Percentiles rank a stretch among this genome's conserved stretches.
Conservation (phyloP, 1,140 invertebrate genomes). For the Diploscapter pachys region DNA sequence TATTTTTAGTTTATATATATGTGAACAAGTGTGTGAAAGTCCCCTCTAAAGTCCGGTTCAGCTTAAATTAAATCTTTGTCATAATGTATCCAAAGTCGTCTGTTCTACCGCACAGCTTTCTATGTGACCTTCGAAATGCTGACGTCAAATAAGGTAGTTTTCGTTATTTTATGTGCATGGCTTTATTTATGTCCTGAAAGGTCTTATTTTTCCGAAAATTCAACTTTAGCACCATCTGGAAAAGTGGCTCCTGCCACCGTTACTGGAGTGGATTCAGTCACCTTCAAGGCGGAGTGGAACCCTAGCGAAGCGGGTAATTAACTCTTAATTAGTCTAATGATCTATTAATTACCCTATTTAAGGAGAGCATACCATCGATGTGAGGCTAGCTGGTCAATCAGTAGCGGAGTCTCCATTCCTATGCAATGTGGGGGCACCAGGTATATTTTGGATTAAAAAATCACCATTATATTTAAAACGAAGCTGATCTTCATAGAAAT, state of each 20-base stretch:
- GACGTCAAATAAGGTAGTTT: neutral
- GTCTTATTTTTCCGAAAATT: neutral
- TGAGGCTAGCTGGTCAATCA: slow-evolving; percentile 66
- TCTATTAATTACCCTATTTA: slow-evolving; percentile 16
- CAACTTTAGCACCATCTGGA: slow-evolving; percentile 59
- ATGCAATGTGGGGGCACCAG: slow-evolving; percentile 70
- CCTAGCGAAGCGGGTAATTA: slow-evolving; percentile 66
- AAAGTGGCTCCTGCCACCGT: slow-evolving; percentile 56
- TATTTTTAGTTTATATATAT: slow-evolving; percentile 27
- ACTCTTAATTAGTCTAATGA: neutral
- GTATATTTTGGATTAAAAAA: too few relatives aligned
- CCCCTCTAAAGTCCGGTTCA: slow-evolving; percentile 4
- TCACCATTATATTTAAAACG: too few relatives aligned
- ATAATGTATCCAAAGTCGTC: slow-evolving; percentile 17
- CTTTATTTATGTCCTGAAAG: slow-evolving; percentile 26
- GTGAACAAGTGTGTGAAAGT: slow-evolving; percentile 10
- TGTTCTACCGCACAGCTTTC: slow-evolving; percentile 25
- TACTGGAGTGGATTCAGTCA: slow-evolving; percentile 51
- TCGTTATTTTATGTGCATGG: slow-evolving; percentile 9
- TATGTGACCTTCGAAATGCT: slow-evolving; percentile 18
- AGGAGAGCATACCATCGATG: slow-evolving; percentile 71
- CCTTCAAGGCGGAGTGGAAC: slow-evolving; percentile 65
- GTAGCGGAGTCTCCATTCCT: slow-evolving; percentile 70
- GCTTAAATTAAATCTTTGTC: slow-evolving; percentile 19
- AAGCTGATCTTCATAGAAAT: too few relatives aligned